A percentile compares a stretch with the other conserved stretches of the same genome.
These are phyloP conservation scores for Esperia sulphurella DNA, from an alignment of 2,888 invertebrate genomes.

Conservation along the genomic window DNA sequence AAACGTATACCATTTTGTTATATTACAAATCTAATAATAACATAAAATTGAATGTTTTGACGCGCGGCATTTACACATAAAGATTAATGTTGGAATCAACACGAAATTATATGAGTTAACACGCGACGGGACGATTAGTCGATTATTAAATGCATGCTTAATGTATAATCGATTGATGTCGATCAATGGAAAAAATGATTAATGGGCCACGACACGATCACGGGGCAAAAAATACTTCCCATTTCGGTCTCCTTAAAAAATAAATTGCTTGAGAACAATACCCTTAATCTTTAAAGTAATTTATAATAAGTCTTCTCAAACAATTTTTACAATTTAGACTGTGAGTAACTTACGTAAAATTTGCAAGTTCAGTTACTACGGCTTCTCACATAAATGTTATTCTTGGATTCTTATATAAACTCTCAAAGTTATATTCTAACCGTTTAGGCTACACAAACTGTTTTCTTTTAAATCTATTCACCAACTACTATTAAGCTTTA, in stretches of 20 bases:
- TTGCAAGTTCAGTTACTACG: too few relatives aligned
- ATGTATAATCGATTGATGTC: constrained; percentile 54
- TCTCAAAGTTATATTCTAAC: too few relatives aligned
- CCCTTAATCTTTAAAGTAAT: neutral
- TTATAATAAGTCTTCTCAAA: neutral
- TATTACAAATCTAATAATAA: constrained; percentile 1
- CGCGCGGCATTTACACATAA: constrained; percentile 24
- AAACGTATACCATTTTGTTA: too few relatives aligned
- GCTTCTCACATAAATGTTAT: too few relatives aligned
- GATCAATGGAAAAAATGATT: constrained; percentile 49
- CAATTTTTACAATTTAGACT: too few relatives aligned
- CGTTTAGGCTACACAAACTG: too few relatives aligned
- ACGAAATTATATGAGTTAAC: constrained; percentile 33
- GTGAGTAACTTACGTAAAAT: too few relatives aligned
- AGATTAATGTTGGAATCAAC: constrained; percentile 33
- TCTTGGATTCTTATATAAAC: too few relatives aligned
- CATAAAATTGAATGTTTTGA: constrained; percentile 15
- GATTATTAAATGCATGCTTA: constrained; percentile 59
- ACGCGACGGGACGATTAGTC: constrained; percentile 60
- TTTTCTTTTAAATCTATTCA: neutral
- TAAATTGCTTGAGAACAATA: neutral
- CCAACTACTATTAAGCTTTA: too few relatives aligned
- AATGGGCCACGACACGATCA: constrained; percentile 31
- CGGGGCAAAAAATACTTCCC: constrained; percentile 8
- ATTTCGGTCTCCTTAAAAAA: constrained; percentile 5